Conservation (phyloP, 1,140 invertebrate species). For the Lamellibrachia luymesi region DNA sequence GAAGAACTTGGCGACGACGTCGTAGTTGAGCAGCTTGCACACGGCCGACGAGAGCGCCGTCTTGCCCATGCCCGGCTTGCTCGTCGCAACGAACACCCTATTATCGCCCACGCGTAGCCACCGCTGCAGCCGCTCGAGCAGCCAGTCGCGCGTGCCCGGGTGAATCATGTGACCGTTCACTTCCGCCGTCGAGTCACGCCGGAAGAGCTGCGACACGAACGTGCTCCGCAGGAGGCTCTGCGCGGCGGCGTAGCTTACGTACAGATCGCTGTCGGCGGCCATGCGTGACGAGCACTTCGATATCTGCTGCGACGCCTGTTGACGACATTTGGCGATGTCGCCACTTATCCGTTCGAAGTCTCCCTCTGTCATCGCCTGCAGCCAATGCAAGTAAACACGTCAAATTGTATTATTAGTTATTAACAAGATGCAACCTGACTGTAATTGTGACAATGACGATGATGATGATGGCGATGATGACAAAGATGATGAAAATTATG, state of each 20-base stretch:
- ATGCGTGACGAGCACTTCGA: background rate
- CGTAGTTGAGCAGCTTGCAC: slow-evolving; percentile 18
- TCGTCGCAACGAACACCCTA: background rate
- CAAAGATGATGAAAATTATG: too few species aligned
- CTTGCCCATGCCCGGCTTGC: slow-evolving; percentile 16
- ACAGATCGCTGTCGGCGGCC: background rate
- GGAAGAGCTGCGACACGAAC: background rate
- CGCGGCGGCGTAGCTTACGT: background rate
- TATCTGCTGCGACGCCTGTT: too few species aligned
- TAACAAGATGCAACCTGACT: too few species aligned
- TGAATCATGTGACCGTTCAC: slow-evolving; percentile 20
- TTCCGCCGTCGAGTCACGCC: background rate
- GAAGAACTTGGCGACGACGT: slow-evolving; percentile 16
- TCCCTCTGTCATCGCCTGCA: slow-evolving; percentile 12
- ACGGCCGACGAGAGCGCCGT: slow-evolving; percentile 16
- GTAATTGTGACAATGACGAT: too few species aligned
- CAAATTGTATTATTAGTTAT: background rate
- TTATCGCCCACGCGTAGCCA: slow-evolving; percentile 8
- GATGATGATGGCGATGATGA: too few species aligned
- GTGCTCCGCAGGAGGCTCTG: slow-evolving; percentile 1
- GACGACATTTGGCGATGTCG: background rate
- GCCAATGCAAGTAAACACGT: background rate
- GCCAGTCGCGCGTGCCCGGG: slow-evolving; percentile 18
- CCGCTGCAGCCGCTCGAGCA: slow-evolving; percentile 2
- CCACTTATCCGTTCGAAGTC: slow-evolving; percentile 1